Conservation (phyloP, 2,113 vertebrate genomes). For the Brienomyrus longianalis region DNA sequence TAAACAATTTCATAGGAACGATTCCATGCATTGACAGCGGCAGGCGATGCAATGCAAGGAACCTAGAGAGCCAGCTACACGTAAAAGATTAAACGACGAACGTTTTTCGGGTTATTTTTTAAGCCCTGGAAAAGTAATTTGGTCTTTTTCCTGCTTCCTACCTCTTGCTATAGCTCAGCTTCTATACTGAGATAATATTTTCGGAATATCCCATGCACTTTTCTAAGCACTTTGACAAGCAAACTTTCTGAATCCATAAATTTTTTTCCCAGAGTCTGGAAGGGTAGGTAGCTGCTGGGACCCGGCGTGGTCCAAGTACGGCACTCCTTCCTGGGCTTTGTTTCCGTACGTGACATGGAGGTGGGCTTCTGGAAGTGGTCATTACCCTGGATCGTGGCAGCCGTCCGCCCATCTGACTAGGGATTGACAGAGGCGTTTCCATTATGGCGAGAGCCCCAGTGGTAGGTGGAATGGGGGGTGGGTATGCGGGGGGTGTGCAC, state of each 20-base stretch:
- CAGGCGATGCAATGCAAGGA: not conserved
- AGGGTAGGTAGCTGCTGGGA: not conserved
- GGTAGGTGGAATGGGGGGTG: not conserved
- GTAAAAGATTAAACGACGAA: not conserved
- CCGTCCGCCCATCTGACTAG: not conserved
- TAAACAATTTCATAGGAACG: slow-evolving; percentile 2
- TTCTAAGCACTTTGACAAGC: not conserved
- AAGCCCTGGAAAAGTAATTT: not conserved
- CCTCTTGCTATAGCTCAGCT: not conserved
- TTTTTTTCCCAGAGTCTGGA: not conserved
- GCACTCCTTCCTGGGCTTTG: not conserved
- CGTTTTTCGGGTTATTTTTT: not conserved
- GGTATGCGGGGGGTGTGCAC: not conserved
- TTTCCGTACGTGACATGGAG: not conserved
- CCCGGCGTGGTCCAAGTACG: not conserved
- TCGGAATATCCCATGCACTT: not conserved
- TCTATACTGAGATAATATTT: not conserved
- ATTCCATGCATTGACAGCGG: not conserved
- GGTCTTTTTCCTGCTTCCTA: not conserved
- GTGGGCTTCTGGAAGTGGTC: not conserved
- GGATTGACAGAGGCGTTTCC: not conserved
- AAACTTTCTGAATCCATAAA: not conserved
- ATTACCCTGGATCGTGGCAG: not conserved
- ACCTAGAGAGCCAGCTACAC: not conserved
- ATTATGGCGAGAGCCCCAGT: not conserved